These are phyloP conservation scores for Mimachlamys varia DNA, from an alignment of 2,888 invertebrate genomes.

Conservation along the genomic window DNA sequence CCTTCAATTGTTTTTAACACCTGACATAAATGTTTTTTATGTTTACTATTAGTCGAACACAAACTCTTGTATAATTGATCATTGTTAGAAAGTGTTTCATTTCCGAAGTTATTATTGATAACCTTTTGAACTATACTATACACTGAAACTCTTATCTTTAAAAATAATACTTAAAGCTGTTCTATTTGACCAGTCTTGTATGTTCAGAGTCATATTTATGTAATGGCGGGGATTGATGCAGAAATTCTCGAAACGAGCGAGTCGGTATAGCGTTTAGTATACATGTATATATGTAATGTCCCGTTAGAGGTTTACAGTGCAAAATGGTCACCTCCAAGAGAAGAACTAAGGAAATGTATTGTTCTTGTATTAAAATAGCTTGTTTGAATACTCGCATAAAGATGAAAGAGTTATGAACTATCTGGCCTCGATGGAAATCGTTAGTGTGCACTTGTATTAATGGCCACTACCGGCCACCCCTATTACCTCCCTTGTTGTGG, in stretches of 20 bases:
- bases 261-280: neutral
- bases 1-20: neutral
- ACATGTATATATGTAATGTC: neutral
- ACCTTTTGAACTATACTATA: neutral
- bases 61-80: neutral
- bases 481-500: conserved; percentile 1
- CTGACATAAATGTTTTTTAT: neutral
- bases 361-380: neutral
- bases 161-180: neutral
- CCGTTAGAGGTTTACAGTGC: no score
- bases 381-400: neutral
- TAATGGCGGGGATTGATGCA: neutral
- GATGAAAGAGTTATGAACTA: neutral
- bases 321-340: neutral
- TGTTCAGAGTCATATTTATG: neutral
- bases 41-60: neutral
- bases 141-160: neutral
- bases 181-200: neutral
- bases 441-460: neutral
- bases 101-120: neutral
- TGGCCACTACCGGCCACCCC: neutral
- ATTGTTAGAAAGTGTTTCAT: neutral
- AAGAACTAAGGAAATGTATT: neutral
- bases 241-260: neutral
- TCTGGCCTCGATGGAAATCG: neutral